Base-by-base conservation (phyloP, 2,113 vertebrate species). In the Arothron firmamentum region DNA sequence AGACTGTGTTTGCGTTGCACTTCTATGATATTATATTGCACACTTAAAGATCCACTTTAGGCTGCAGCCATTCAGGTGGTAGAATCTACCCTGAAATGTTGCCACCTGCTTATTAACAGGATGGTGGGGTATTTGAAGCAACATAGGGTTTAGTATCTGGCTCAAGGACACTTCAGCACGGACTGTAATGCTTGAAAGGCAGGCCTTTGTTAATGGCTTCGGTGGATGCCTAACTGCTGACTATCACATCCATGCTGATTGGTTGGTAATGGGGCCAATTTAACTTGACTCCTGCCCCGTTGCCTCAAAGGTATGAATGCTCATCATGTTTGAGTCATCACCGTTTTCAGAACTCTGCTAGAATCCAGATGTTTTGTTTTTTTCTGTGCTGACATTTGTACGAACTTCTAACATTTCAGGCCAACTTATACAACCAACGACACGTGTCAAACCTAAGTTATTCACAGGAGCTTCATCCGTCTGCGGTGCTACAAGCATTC, bases 211-310 rank as follows among this genome's bases (percentile, higher is more conserved):
- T 64, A 79, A 60, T 50, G 62, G 74, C 76, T 84, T 77, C 73
- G 3, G 46, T 57, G 72, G 80, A 80, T 73, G 73, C 62, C 52
- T 72, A 72, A 81, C 78, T 53, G 76, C 70, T 82, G 72, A 66
- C 82, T 71, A 75, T 47, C 42, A 61, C 60, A 68, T 67, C 67
- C 54, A 41, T 15, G 6, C 54, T 64, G 67, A 75, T 70, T 75
- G 74, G 70, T 70, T 19, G 0, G 41, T 73, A 71, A 85, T 77
- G 76, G 72, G 61, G 52, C 59, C 75, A 63, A 74, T 83, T 81
- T 78, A 71, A 45, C 64, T 47, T 48, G 15, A 20, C 13, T 47
- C 45, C 45, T n/a, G n/a, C 45, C 45, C 45, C 45, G 45, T 47
- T n/a, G 45, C 15, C 16, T 17, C 45, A 16, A 17, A 6, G 5